Evolutionary conservation across 2,888 invertebrate genomes (phyloP), one percentile per base, ranked within the genome.

Genomic region (Fragum sueziense): DNA sequence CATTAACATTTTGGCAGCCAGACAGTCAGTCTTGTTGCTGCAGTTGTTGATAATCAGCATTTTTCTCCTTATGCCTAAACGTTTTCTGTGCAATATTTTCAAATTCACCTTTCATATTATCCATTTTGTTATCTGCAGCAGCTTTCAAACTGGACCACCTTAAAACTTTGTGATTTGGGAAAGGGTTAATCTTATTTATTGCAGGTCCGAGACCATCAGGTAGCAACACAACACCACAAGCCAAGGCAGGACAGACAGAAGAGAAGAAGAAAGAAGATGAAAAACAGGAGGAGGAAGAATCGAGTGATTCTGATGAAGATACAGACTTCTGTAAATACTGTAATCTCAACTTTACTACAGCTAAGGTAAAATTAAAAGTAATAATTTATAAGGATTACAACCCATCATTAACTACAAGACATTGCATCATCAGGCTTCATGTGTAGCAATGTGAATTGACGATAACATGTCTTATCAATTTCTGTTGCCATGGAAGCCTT

Each of bases 311-410:
- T n/a, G 82, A 82, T 11, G 80, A 82, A 74, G 82, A 84, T 54
- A 85, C 84, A 29, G 77, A 75, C 9, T 84, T 68, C 62, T 85
- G 85, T 68, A 78, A 82, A 76, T 86, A 82, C 70, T 86, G 86
- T 65, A 80, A 83, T n/a, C 51, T 81, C 51, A 65, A 69, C n/a
- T 86, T 86, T 52, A 34, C 34, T 2, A 80, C 78, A 33, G 54
- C 65, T 25, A 79, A 82, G 67, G 86, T 86, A 74, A 75, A 71
- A n/a, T n/a, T n/a, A n/a, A n/a, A n/a, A n/a, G n/a, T n/a, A n/a
- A n/a, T n/a, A n/a, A n/a, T n/a, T n/a, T n/a, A n/a, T n/a, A n/a
- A n/a, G n/a, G n/a, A n/a, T n/a, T n/a, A n/a, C n/a, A n/a, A n/a
- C n/a, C n/a, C n/a, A n/a, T n/a, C n/a, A n/a, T n/a, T n/a, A n/a